Conservation (phyloP, 2,113 vertebrate genomes). For the Myrmecophaga tridactyla region DNA sequence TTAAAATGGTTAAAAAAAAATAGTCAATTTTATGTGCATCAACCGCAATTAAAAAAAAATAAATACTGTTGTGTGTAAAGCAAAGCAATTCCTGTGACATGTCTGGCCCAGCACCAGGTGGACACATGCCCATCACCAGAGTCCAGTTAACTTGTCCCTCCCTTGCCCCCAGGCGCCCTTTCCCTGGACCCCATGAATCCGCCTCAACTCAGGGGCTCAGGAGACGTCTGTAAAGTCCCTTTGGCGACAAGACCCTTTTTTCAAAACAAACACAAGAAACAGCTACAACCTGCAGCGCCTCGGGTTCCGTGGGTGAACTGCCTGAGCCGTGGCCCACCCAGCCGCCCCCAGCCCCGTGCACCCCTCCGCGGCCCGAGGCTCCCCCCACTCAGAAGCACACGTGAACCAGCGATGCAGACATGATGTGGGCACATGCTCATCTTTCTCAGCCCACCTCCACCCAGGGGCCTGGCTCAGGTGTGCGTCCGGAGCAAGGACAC, state of each 20-base stretch:
- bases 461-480: too few species aligned
- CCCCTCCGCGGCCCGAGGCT: background rate
- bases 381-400: background rate
- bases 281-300: too few species aligned
- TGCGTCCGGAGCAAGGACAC: too few species aligned
- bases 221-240: background rate
- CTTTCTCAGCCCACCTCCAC: accelerated
- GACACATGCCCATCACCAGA: too few species aligned
- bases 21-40: too few species aligned
- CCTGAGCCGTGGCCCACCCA: too few species aligned
- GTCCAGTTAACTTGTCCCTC: too few species aligned
- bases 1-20: background rate
- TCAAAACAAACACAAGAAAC: background rate
- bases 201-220: background rate
- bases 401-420: too few species aligned
- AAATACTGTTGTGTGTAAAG: too few species aligned
- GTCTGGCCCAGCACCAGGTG: background rate
- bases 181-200: too few species aligned
- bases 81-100: accelerated
- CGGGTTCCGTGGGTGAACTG: background rate
- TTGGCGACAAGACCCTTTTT: background rate
- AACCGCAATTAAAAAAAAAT: background rate
- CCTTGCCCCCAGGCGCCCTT: too few species aligned
- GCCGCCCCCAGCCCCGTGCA: background rate
- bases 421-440: accelerated